Evolutionary conservation across 2,113 vertebrate genomes (phyloP).

Genomic region (Otus sunia): DNA sequence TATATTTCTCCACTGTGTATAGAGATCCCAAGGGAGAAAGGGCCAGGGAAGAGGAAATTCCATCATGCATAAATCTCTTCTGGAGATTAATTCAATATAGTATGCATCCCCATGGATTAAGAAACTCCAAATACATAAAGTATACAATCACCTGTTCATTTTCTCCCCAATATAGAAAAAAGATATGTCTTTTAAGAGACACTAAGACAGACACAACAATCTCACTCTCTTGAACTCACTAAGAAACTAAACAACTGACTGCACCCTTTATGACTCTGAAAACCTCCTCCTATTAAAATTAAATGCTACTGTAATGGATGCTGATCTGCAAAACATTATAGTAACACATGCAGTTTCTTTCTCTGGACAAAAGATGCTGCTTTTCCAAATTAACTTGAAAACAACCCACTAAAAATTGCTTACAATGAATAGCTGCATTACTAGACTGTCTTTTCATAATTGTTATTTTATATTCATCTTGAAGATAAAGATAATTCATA

Average conservation of each 20-base stretch:
- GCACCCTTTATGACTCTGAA: not conserved
- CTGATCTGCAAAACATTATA: not conserved
- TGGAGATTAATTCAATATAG: not conserved
- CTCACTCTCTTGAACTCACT: not conserved
- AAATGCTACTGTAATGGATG: not conserved
- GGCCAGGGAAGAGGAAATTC: not conserved
- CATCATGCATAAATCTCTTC: not conserved
- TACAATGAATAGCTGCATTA: not conserved
- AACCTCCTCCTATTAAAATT: not conserved
- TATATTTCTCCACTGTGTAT: not conserved
- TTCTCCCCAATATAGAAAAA: not conserved
- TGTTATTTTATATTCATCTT: not conserved
- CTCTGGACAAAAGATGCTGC: not conserved
- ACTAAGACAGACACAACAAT: not conserved
- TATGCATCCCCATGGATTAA: not conserved
- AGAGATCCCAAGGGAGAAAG: not conserved
- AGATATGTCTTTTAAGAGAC: not conserved
- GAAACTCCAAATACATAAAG: not conserved
- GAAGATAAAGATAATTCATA: not conserved
- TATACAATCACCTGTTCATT: not conserved
- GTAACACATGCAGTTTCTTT: not conserved
- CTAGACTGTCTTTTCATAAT: not conserved
- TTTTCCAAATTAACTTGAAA: conserved; percentile 20
- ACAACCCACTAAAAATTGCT: not conserved
- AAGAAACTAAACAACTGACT: not conserved